Percentiles rank a stretch among this genome's conserved stretches.
These are phyloP conservation scores for Anniella stebbinsi DNA, from an alignment of 2,797 vertebrate species.

Conservation along the genomic window DNA sequence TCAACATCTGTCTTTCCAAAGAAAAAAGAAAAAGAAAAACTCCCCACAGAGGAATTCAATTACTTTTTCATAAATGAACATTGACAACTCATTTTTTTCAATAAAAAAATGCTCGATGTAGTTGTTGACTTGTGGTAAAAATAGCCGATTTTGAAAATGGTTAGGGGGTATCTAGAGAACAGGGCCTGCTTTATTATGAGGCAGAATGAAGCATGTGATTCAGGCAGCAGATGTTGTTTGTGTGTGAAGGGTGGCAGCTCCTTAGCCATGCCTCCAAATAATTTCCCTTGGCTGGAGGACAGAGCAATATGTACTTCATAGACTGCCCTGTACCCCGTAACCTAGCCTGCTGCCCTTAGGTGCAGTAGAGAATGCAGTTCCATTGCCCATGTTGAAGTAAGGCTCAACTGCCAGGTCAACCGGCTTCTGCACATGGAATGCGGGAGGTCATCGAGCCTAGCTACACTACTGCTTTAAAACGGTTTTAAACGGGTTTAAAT, in stretches of 20 bases:
- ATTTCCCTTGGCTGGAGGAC: background rate
- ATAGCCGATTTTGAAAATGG: background rate
- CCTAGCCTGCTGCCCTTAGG: background rate
- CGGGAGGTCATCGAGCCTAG: too few species aligned
- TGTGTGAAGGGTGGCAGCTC: too few species aligned
- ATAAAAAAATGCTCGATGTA: background rate
- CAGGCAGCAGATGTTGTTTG: background rate
- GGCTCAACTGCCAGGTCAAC: background rate
- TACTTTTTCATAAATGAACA: slow-evolving; percentile 64
- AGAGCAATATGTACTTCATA: background rate
- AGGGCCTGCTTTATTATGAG: background rate
- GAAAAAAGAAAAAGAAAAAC: background rate
- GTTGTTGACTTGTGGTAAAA: slow-evolving; percentile 36
- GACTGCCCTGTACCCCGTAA: background rate
- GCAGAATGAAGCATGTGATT: too few species aligned
- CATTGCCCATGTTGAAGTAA: background rate
- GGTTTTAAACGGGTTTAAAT: too few species aligned
- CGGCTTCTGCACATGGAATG: background rate
- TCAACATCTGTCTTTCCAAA: slow-evolving; percentile 56
- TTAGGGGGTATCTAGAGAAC: background rate
- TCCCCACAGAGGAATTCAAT: slow-evolving; percentile 63
- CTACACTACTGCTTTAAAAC: too few species aligned
- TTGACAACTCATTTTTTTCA: slow-evolving; percentile 58
- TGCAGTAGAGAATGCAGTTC: background rate
- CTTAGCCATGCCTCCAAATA: background rate